Conservation (phyloP, 2,113 vertebrate genomes). For the Pongo abelii region DNA sequence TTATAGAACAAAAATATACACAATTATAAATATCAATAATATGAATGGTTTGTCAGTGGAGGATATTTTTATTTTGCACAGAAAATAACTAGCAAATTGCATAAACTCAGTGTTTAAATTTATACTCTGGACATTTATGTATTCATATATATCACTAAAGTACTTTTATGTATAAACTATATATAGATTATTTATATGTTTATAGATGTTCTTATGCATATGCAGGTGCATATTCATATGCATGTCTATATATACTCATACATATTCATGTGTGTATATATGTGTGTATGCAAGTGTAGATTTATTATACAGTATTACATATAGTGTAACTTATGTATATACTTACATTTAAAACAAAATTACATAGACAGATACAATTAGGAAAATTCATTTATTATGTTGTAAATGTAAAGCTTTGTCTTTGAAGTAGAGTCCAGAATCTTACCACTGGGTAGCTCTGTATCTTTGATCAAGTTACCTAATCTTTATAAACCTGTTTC, state of each 20-base stretch:
- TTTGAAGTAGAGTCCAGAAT: background rate
- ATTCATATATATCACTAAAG: background rate
- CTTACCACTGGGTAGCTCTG: background rate
- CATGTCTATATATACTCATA: background rate
- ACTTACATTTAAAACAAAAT: background rate
- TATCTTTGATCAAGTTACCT: background rate
- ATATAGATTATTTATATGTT: background rate
- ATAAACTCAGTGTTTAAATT: background rate
- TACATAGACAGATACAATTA: background rate
- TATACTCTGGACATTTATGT: background rate
- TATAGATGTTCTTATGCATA: background rate
- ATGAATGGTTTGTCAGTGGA: background rate
- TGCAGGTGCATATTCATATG: background rate
- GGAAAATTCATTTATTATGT: background rate
- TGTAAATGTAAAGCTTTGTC: background rate
- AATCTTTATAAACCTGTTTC: background rate
- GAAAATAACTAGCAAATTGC: background rate
- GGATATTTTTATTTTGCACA: background rate
- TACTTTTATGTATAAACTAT: background rate
- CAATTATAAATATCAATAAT: background rate
- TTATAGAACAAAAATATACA: background rate
- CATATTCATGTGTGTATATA: rapidly evolving
- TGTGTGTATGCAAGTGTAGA: background rate
- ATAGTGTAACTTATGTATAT: background rate
- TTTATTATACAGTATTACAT: background rate